Base-by-base conservation (phyloP, 2,113 vertebrate genomes). In the Charina bottae region DNA sequence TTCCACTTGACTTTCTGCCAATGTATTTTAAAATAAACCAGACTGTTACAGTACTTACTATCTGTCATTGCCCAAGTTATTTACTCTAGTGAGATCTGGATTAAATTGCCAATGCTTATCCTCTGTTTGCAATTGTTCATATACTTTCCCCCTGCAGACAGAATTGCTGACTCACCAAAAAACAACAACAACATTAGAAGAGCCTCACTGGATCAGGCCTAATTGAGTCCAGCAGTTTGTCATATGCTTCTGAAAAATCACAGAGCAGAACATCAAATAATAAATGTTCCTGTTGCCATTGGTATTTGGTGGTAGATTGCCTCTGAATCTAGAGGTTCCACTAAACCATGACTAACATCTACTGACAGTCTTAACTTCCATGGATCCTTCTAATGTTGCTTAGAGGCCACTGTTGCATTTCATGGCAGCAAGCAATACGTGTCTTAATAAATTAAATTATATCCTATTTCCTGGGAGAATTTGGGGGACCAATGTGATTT, bases 51-150 rank as follows among this genome's bases (percentile, higher is more conserved):
- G 78, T 84, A 84, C 9, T 83, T 91, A 91, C 59, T 91, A 33
- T 56, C 60, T 85, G 54, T 91, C 53, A 42, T 24, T 68, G 53
- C 72, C 60, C 24, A 87, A 72, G n/a, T 21, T 42, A 68, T 87
- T 91, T 54, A 72, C 33, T 72, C n/a, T 28, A 13, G 60, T 72
- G n/a, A 87, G 60, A 42, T 91, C 85, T 91, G 60, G 90, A 87
- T 91, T 87, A 72, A 91, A 87, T 46, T 91, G 90, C 84, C 60
- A 87, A 72, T 62, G 62, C 84, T 37, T 54, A 55, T 91, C 59
- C 53, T 37, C 59, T 42, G 46, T 87, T 85, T 87, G 49, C 49
- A 91, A 46, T 9, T 91, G 56, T 91, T 33, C 24, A 46, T 87
- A 33, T 90, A 54, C 33, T 86, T 91, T 91, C 42, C n/a, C 87